Evolutionary conservation across 2,113 vertebrate species (phyloP).

Genomic region (Rhombomys opimus): DNA sequence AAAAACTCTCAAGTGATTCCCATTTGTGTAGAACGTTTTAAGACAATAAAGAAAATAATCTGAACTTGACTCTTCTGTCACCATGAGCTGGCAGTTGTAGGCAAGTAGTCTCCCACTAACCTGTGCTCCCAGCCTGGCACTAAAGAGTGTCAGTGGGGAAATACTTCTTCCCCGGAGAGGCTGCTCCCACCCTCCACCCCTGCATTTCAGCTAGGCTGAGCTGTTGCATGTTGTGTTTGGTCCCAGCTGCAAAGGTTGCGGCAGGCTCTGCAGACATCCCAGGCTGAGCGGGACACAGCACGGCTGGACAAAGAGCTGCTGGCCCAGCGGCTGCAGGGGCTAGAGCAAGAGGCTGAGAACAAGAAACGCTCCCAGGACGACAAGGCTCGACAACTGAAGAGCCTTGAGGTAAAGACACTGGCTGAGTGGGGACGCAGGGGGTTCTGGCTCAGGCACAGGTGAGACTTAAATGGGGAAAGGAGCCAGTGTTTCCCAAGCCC

Average conservation of each 20-base stretch:
- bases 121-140: not conserved
- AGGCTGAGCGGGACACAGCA: slow-evolving; percentile 90
- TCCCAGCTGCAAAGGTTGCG: slow-evolving; percentile 90
- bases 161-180: not conserved
- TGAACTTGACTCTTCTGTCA: not conserved
- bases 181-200: no score
- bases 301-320: slow-evolving; percentile 93
- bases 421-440: fast-evolving
- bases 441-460: not conserved
- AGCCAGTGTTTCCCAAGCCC: not conserved
- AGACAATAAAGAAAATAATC: not conserved
- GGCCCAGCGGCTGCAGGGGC: slow-evolving; percentile 90
- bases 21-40: not conserved
- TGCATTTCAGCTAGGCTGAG: not conserved
- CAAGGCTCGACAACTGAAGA: slow-evolving; percentile 90
- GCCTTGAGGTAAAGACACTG: slow-evolving; percentile 89
- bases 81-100: not conserved
- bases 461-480: not conserved
- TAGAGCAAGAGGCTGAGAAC: slow-evolving; percentile 91
- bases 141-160: not conserved
- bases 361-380: slow-evolving; percentile 91
- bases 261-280: slow-evolving; percentile 90
- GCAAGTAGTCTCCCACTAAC: no score
- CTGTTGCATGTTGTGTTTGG: not conserved
- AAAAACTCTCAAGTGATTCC: not conserved